Evolutionary conservation across 2,113 vertebrate species (phyloP).

Genomic region (Carettochelys insculpta): DNA sequence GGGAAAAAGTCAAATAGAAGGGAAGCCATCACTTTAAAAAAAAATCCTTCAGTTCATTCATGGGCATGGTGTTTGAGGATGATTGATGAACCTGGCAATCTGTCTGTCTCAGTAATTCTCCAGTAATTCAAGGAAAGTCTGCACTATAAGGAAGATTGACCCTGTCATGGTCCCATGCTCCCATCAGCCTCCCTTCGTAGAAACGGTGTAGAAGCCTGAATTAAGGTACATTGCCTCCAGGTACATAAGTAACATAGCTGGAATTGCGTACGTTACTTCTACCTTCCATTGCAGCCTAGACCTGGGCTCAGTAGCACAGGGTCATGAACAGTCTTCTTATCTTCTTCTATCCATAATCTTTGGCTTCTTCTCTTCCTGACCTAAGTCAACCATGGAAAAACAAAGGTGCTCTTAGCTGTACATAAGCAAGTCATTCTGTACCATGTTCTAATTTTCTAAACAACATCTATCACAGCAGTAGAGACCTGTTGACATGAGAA

Average conservation of each 20-base stretch:
- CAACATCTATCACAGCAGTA: accelerated
- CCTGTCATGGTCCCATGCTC: no score
- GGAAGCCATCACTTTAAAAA: not conserved
- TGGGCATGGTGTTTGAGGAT: not conserved
- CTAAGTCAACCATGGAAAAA: accelerated
- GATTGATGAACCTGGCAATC: not conserved
- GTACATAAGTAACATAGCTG: no score
- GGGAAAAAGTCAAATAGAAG: not conserved
- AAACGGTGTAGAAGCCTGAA: no score
- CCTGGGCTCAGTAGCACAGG: not conserved
- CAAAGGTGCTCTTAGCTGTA: not conserved
- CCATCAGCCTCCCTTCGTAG: no score
- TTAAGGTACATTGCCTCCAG: no score
- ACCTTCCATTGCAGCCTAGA: no score
- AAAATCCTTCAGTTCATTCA: accelerated
- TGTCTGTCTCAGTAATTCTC: accelerated
- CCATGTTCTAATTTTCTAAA: not conserved
- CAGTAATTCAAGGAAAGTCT: no score
- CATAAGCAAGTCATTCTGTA: not conserved
- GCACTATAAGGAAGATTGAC: no score
- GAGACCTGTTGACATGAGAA: accelerated
- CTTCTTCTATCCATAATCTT: not conserved
- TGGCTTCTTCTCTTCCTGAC: not conserved
- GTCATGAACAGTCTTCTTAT: accelerated
- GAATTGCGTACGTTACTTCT: no score